A percentile compares a stretch with the other conserved stretches of the same genome.
These are phyloP conservation scores for Dryobota labecula DNA, from an alignment of 2,888 invertebrate species.

Conservation along the genomic window DNA sequence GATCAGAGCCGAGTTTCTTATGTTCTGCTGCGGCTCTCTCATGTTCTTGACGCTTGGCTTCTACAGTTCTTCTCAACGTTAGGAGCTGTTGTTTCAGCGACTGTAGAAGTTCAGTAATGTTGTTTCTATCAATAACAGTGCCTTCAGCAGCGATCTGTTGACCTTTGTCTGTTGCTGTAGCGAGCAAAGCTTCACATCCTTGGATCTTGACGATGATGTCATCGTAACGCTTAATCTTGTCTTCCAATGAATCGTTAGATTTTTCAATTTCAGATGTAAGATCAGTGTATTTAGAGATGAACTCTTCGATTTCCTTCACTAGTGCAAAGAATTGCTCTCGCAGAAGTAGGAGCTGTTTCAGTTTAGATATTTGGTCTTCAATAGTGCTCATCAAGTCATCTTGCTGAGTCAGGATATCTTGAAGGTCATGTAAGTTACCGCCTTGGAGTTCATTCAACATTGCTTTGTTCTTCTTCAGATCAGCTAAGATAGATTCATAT, in stretches of 20 bases:
- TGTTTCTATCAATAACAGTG: conserved; percentile 95
- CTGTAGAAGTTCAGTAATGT: conserved; percentile 96
- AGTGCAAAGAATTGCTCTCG: conserved; percentile 97
- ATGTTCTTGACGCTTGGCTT: conserved; percentile 96
- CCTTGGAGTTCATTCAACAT: conserved; percentile 95
- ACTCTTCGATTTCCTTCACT: conserved; percentile 96
- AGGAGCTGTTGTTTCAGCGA: conserved; percentile 96
- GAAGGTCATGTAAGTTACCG: conserved; percentile 94
- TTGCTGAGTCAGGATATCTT: conserved; percentile 94
- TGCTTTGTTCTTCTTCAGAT: conserved; percentile 94
- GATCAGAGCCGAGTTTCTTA: conserved; percentile 94
- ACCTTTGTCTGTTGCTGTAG: conserved; percentile 97
- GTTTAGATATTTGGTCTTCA: conserved; percentile 95
- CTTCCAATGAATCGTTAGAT: conserved; percentile 95
- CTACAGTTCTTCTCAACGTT: conserved; percentile 94
- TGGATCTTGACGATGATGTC: conserved; percentile 96
- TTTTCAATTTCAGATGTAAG: conserved; percentile 96
- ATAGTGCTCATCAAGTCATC: conserved; percentile 96
- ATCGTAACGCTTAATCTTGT: conserved; percentile 96
- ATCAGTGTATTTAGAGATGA: conserved; percentile 96
- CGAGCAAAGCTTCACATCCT: conserved; percentile 96
- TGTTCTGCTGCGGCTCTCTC: conserved; percentile 97
- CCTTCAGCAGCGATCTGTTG: conserved; percentile 98
- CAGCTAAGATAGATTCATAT: conserved; percentile 94
- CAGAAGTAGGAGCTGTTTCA: conserved; percentile 94